Evolutionary conservation across 2,113 vertebrate genomes (phyloP).

Genomic region (Semnornis frantzii): DNA sequence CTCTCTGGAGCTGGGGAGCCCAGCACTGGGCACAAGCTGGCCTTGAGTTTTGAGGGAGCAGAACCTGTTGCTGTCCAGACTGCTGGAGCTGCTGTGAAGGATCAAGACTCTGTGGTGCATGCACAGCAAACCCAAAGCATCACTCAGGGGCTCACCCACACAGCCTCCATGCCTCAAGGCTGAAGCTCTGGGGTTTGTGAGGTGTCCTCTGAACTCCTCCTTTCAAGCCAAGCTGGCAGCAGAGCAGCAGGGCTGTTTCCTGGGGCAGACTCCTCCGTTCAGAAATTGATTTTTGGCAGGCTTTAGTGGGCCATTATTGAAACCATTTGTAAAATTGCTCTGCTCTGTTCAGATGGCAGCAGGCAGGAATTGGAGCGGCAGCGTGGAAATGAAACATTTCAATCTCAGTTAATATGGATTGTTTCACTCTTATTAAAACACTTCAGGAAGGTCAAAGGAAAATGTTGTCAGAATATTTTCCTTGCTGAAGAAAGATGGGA

Average conservation of each 20-base stretch:
- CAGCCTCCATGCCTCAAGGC: background rate
- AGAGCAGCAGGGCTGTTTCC: slow-evolving; percentile 7
- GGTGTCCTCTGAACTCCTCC: background rate
- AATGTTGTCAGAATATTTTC: background rate
- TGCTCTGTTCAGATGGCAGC: background rate
- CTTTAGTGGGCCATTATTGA: slow-evolving; percentile 56
- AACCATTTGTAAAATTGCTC: slow-evolving; percentile 63
- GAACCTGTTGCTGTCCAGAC: rapidly evolving
- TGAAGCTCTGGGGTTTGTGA: background rate
- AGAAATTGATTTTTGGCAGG: slow-evolving; percentile 56
- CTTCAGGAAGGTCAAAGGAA: slow-evolving; percentile 57
- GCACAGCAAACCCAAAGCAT: background rate
- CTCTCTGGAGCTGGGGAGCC: too few relatives aligned
- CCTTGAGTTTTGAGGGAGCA: background rate
- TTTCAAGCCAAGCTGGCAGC: background rate
- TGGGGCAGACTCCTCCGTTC: background rate
- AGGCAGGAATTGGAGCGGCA: slow-evolving; percentile 28
- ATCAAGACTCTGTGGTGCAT: background rate
- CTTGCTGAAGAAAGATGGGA: slow-evolving; percentile 8
- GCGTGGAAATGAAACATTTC: slow-evolving; percentile 66
- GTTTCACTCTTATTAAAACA: slow-evolving; percentile 63
- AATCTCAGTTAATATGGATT: slow-evolving; percentile 63
- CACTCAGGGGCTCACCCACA: background rate
- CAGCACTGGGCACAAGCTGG: too few relatives aligned
- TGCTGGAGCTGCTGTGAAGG: background rate